phyloP scores from a whole-genome alignment of 1,140 invertebrate species.

The Megalopta genalis region DNA sequence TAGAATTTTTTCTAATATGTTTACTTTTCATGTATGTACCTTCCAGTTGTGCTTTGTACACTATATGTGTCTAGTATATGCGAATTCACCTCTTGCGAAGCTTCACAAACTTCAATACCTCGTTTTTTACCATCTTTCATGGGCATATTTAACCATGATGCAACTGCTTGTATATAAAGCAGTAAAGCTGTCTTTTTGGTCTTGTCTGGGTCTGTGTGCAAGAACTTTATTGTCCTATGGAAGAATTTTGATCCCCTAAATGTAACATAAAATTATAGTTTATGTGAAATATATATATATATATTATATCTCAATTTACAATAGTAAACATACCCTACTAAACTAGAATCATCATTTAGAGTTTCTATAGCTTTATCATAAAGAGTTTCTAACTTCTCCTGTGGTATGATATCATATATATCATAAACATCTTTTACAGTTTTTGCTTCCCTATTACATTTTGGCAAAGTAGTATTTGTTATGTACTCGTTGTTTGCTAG shows the following conservation, averaged over 20 bases:
- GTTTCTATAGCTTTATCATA: conserved; percentile 64
- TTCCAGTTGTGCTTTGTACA: conserved; percentile 66
- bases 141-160: conserved; percentile 72
- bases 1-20: not conserved
- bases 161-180: conserved; percentile 76
- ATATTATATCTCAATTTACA: not conserved
- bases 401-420: conserved; percentile 77
- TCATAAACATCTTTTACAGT: conserved; percentile 77
- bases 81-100: conserved; percentile 66
- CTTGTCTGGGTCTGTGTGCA: conserved; percentile 54
- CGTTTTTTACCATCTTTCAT: conserved; percentile 74
- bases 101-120: conserved; percentile 64
- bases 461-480: conserved; percentile 65
- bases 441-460: conserved; percentile 78
- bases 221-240: conserved; percentile 41
- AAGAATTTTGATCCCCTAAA: conserved; percentile 65
- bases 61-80: conserved; percentile 77
- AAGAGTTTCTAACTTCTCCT: conserved; percentile 72
- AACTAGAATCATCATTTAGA: conserved; percentile 50
- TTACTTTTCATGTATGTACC: conserved; percentile 62
- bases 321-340: conserved; percentile 55
- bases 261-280: conserved; percentile 27
- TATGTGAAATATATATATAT: conserved; percentile 1
- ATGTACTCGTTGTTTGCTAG: conserved; percentile 55
- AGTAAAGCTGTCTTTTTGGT: conserved; percentile 72